Conservation (phyloP, 2,888 invertebrate species). For the Adelognathus sp. region DNA sequence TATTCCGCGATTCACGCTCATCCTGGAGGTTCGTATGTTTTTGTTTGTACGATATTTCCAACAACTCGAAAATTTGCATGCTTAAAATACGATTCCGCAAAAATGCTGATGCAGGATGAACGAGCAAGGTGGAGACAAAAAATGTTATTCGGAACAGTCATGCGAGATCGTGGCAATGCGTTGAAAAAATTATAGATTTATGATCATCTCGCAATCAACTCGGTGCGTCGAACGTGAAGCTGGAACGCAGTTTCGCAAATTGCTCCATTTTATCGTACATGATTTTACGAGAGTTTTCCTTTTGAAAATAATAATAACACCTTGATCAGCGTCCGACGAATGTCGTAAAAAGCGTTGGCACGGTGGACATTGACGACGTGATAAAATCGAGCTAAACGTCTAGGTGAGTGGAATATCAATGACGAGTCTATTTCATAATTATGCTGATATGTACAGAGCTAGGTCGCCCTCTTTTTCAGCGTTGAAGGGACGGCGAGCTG, state of each 20-base stretch:
- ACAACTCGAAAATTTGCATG: neutral
- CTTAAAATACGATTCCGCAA: neutral
- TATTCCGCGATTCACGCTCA: neutral
- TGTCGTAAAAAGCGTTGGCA: constrained; percentile 43
- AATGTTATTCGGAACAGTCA: neutral
- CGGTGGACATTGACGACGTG: constrained; percentile 62
- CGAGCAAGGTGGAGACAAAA: neutral
- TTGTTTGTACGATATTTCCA: neutral
- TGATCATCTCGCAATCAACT: neutral
- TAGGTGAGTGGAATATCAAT: constrained; percentile 68
- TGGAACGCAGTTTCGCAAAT: constrained; percentile 22
- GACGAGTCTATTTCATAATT: constrained; percentile 61
- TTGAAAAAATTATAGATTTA: neutral
- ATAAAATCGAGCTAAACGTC: constrained; percentile 67
- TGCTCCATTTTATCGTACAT: constrained; percentile 38
- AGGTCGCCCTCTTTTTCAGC: neutral
- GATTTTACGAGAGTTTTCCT: constrained; percentile 50
- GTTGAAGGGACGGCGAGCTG: constrained; percentile 39
- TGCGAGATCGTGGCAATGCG: neutral
- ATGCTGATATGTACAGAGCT: constrained; percentile 41
- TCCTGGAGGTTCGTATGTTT: neutral
- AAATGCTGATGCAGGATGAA: neutral
- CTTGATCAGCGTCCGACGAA: constrained; percentile 45
- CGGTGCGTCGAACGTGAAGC: constrained; percentile 21
- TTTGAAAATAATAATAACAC: constrained; percentile 46